phyloP scores from a whole-genome alignment of 2,888 invertebrate species.

The Andrena trimmerana region DNA sequence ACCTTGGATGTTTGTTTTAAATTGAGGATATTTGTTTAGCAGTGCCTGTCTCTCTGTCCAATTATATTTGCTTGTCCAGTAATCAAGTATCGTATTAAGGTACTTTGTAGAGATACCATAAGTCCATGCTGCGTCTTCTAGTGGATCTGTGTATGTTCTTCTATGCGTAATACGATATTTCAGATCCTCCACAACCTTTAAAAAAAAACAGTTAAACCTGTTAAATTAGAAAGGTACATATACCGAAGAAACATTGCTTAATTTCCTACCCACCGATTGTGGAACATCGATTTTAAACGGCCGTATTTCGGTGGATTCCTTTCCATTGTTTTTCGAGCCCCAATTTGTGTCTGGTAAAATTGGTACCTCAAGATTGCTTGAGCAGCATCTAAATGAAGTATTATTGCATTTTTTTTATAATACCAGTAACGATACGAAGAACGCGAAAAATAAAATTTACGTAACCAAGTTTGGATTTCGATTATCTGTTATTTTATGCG shows the following conservation, averaged over 20 bases:
- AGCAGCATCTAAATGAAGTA: background rate
- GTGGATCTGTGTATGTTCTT: constrained; percentile 86
- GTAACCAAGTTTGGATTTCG: background rate
- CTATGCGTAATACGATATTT: constrained; percentile 87
- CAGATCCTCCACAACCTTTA: constrained; percentile 88
- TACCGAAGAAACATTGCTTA: background rate
- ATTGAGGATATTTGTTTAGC: constrained; percentile 92
- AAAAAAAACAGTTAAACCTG: background rate
- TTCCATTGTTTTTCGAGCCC: constrained; percentile 86
- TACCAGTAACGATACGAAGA: no score
- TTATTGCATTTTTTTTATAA: background rate
- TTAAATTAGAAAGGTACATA: background rate
- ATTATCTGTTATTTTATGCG: no score
- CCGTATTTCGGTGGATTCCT: constrained; percentile 86
- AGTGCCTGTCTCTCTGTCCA: constrained; percentile 89
- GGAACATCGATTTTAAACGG: constrained; percentile 88
- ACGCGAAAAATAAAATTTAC: background rate
- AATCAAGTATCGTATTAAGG: constrained; percentile 89
- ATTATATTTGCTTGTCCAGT: constrained; percentile 93
- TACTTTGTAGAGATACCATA: constrained; percentile 93
- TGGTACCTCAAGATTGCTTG: constrained; percentile 58
- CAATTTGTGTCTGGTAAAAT: constrained; percentile 86
- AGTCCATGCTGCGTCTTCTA: constrained; percentile 90
- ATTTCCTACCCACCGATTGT: constrained; percentile 86
- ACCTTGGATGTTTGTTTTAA: constrained; percentile 91